Conservation (phyloP, 2,888 invertebrate species). For the Nemoura dubitans region DNA sequence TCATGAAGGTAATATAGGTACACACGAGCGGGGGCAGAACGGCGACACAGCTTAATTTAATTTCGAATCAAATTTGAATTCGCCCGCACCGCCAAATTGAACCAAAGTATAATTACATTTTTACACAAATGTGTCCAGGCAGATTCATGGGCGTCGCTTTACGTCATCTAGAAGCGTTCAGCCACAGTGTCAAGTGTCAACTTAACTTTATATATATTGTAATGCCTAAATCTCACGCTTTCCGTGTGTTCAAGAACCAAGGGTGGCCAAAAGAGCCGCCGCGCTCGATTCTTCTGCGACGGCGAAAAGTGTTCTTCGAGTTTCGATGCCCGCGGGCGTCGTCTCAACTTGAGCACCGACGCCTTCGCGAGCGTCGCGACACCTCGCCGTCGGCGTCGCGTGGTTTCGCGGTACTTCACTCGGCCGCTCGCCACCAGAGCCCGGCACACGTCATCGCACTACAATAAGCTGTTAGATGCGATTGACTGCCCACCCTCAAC, state of each 20-base stretch:
- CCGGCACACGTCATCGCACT: neutral
- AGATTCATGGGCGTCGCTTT: too few relatives aligned
- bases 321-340: neutral
- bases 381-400: neutral
- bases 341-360: neutral
- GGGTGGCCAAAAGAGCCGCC: neutral
- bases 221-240: too few relatives aligned
- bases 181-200: too few relatives aligned
- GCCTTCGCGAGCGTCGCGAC: neutral
- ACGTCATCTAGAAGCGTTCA: too few relatives aligned
- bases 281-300: neutral
- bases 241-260: neutral
- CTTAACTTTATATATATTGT: too few relatives aligned
- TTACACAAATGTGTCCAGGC: neutral
- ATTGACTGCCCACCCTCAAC: neutral
- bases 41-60: neutral
- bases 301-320: neutral
- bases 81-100: neutral
- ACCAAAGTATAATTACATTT: neutral
- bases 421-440: neutral
- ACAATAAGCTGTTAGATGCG: neutral
- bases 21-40: neutral
- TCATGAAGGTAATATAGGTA: too few relatives aligned
- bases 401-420: neutral
- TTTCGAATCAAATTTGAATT: neutral